Conservation (phyloP, 2,888 invertebrate genomes). For the Tiliacea citrago region DNA sequence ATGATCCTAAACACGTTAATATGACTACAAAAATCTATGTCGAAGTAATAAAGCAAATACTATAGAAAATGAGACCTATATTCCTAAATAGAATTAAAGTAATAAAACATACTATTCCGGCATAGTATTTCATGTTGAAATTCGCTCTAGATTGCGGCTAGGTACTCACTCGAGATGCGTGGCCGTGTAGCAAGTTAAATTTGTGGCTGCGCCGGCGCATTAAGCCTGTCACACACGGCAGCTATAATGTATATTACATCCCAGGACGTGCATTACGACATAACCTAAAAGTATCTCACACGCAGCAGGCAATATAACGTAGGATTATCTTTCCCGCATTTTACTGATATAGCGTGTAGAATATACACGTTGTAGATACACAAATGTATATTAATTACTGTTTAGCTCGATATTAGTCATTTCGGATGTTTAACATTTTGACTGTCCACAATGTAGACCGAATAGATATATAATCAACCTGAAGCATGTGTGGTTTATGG, state of each 20-base stretch:
- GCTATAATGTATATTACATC: background rate
- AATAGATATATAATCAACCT: no score
- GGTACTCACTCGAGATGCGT: conserved; percentile 61
- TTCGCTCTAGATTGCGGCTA: conserved; percentile 61
- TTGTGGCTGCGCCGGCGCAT: conserved; percentile 48
- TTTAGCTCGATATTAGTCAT: no score
- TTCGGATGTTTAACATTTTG: no score
- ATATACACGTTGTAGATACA: background rate
- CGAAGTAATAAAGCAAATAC: conserved; percentile 38
- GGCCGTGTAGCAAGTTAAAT: conserved; percentile 67
- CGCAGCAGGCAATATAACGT: background rate
- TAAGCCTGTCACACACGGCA: conserved; percentile 4
- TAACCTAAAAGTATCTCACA: background rate
- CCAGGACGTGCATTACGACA: background rate
- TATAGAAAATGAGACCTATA: conserved; percentile 37
- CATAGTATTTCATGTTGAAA: conserved; percentile 68
- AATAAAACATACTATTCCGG: conserved; percentile 63
- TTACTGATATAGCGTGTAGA: background rate
- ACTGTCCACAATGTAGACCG: no score
- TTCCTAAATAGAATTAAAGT: conserved; percentile 58
- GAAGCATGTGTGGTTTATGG: no score
- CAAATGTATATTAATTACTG: background rate
- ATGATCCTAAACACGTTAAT: background rate
- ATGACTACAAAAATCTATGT: conserved; percentile 30
- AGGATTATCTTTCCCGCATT: background rate